Evolutionary conservation across 1,140 invertebrate species (phyloP).

Genomic region (Latrodectus geometricus): DNA sequence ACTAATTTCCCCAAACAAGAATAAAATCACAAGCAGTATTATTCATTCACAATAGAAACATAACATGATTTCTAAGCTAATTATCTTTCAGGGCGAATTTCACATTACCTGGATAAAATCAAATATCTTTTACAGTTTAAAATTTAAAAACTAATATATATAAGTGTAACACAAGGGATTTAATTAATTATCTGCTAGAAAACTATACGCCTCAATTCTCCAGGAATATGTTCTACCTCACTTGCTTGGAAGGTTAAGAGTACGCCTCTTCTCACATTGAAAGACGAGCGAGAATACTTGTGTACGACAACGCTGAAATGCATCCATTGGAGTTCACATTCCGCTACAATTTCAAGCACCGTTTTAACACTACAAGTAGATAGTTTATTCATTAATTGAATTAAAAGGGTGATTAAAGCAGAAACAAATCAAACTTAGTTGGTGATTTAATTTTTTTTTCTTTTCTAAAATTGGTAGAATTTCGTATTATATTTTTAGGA

Average conservation of each 20-base stretch:
- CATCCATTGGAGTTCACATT: constrained; percentile 3
- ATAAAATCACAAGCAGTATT: no score
- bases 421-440: neutral
- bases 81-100: no score
- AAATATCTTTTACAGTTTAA: no score
- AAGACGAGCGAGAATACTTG: neutral
- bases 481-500: no score
- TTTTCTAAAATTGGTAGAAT: neutral
- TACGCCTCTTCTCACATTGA: constrained; percentile 8
- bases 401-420: neutral
- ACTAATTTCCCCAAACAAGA: no score
- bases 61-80: no score
- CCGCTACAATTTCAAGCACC: neutral
- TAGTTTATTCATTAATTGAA: neutral
- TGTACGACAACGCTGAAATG: neutral
- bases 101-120: no score
- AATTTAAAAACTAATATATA: neutral
- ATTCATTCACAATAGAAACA: no score
- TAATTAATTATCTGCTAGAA: constrained; percentile 30
- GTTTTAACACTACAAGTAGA: neutral
- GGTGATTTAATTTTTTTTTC: no score
- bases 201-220: constrained; percentile 18
- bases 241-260: constrained; percentile 6
- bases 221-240: constrained; percentile 15
- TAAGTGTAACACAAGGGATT: neutral